These are phyloP conservation scores for Brachylomia viminalis DNA, from an alignment of 2,888 invertebrate species.

Conservation along the genomic window DNA sequence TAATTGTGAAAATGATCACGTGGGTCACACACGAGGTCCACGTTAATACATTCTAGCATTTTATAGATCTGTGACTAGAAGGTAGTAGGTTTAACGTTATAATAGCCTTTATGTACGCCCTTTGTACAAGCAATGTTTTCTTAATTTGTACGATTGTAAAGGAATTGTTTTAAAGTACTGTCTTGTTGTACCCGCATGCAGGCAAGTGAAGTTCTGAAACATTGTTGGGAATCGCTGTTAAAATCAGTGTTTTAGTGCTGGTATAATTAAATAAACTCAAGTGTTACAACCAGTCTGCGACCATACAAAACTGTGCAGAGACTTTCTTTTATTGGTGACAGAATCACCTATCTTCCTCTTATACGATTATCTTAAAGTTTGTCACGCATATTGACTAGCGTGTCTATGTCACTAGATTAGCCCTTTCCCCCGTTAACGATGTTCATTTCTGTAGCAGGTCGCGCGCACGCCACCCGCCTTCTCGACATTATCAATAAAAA, in stretches of 20 bases:
- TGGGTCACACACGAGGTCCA: conserved; percentile 28
- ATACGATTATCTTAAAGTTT: conserved; percentile 44
- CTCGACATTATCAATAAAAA: conserved; percentile 86
- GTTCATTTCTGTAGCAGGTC: conserved; percentile 68
- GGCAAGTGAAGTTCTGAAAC: background rate
- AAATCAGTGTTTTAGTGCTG: conserved; percentile 2
- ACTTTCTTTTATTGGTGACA: conserved; percentile 18
- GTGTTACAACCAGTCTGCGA: background rate
- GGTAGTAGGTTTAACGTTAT: conserved; percentile 46
- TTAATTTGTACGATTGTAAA: conserved; percentile 26
- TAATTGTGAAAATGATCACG: conserved; percentile 60
- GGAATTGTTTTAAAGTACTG: conserved; percentile 24
- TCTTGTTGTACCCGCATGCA: conserved; percentile 10
- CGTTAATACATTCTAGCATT: conserved; percentile 31
- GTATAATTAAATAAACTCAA: background rate
- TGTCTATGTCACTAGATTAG: conserved; percentile 59
- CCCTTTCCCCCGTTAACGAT: conserved; percentile 65
- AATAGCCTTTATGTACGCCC: conserved; percentile 9
- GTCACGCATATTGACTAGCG: conserved; percentile 58
- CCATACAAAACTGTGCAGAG: background rate
- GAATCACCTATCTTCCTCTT: conserved; percentile 29
- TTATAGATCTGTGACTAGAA: conserved; percentile 33
- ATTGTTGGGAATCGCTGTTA: background rate
- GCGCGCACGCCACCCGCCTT: conserved; percentile 79
- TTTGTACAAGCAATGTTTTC: conserved; percentile 27